Base-by-base conservation (phyloP, 2,888 invertebrate genomes). In the Melitaea athalia region DNA sequence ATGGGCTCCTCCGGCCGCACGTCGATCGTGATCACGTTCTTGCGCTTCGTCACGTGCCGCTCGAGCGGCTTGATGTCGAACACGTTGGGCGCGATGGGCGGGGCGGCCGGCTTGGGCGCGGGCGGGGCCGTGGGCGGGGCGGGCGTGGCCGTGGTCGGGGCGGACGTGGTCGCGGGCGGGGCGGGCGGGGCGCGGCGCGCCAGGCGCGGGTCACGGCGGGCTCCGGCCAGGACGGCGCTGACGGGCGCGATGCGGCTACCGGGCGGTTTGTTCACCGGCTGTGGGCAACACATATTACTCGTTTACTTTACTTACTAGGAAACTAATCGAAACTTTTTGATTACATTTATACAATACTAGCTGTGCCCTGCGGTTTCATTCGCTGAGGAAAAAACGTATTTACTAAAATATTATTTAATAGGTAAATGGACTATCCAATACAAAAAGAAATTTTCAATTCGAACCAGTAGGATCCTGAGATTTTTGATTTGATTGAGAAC, bases 21-120 rank as follows among this genome's bases (percentile, higher is more conserved):
- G 81, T 92, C 92, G 43, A 91, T 89, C n/a, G 91, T 92, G 79
- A 92, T 89, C 71, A 88, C 91, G 83, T 91, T 91, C 60, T 87
- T 90, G 70, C 91, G 84, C 65, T 92, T 91, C 64, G 84, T 86
- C 4, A 52, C 62, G 61, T 67, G 61, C 67, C 86, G 85, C 7
- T 89, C 88, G 64, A 91, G 87, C 15, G 93, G 86, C 74, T 90
- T 91, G 85, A 93, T 90, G 84, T 93, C 68, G 83, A 92, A 91
- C 53, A 89, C 87, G 83, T 91, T 83, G 68, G 89, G 81, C 7
- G 90, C 87, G 74, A 91, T 86, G 77, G 5, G 73, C 67, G 38
- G 73, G 45, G 38, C 69, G 77, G 5, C 72, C 67, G 38, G 73
- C 45, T 33, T 68, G 72, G 11, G 69, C 68, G 55, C 74, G 69